Evolutionary conservation across 2,888 invertebrate species (phyloP), one percentile per base, ranked within the genome.

Genomic region (Drosophila falleni): DNA sequence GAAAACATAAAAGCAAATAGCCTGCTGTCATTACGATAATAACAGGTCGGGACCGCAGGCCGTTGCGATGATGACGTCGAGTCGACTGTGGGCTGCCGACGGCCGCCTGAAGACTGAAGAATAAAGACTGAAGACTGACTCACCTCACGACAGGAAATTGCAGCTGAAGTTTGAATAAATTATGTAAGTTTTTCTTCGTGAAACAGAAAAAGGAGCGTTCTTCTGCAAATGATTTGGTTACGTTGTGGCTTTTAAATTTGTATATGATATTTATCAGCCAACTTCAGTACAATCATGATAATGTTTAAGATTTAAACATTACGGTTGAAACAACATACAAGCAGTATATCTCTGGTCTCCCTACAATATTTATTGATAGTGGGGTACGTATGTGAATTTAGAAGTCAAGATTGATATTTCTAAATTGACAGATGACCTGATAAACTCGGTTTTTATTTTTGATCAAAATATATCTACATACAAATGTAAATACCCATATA

Each of bases 1-100:
- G 67, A 72, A 77, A 84, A 79, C 77, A 80, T 81, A 90, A 90
- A 90, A 90, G 90, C 84, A 91, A 89, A 89, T 90, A 90, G 83
- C 89, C 82, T 87, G 85, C 91, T 87, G 81, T 85, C 87, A 90
- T 90, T 90, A 90, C 74, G 81, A 80, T 90, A 90, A 90, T 90
- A 87, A 90, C 91, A 91, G 89, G 90, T 87, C 91, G 90, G 80
- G 61, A 82, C 68, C 71, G 77, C 87, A 86, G 73, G 73, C 76
- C 64, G 58, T 56, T 66, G 35, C 46, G 55, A 69, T 61, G 78
- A 73, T 62, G 83, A 73, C 60, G 80, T 71, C 79, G 70, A 68
- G 56, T 41, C 53, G 73, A 69, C 77, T 56, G 50, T 66, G 58
- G 55, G 39, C 56, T 39, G 55, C n/a, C 19, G 42, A 35, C 42